Evolutionary conservation across 1,140 invertebrate species (phyloP).

Genomic region (Musca vetustissima): DNA sequence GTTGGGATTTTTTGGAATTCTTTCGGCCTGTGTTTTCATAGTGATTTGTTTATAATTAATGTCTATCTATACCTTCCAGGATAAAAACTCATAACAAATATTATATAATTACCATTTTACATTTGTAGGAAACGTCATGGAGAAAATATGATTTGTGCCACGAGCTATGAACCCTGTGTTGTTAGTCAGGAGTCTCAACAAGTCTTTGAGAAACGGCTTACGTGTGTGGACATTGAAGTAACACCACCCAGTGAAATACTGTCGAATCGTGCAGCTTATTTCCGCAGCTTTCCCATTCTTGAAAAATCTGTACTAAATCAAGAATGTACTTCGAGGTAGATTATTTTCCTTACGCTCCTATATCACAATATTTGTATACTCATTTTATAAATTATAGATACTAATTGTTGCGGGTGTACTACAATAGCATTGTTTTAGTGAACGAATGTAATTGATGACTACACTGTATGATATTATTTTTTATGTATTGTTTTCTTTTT

Average conservation of each 20-base stretch:
- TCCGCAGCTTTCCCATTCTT: constrained; percentile 78
- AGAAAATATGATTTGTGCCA: constrained; percentile 74
- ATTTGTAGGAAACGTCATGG: constrained; percentile 62
- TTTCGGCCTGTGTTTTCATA: no score
- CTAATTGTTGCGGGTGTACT: neutral
- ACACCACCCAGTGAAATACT: constrained; percentile 74
- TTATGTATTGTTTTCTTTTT: no score
- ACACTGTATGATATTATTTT: no score
- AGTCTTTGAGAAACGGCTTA: constrained; percentile 70
- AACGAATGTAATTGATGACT: no score
- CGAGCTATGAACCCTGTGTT: constrained; percentile 76
- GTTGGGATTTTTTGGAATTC: no score
- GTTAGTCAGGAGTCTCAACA: constrained; percentile 70
- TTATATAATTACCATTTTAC: no score
- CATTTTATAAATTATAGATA: constrained; percentile 7
- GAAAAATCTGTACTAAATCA: constrained; percentile 76
- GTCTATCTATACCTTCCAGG: no score
- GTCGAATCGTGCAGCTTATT: constrained; percentile 69
- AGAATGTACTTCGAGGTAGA: constrained; percentile 67
- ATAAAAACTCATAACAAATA: no score
- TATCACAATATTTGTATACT: constrained; percentile 19
- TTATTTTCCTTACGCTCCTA: constrained; percentile 14
- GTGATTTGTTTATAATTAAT: no score
- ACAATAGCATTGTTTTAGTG: no score
- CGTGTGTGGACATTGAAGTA: constrained; percentile 77